Conservation (phyloP, 2,888 invertebrate species). For the Cancer borealis region DNA sequence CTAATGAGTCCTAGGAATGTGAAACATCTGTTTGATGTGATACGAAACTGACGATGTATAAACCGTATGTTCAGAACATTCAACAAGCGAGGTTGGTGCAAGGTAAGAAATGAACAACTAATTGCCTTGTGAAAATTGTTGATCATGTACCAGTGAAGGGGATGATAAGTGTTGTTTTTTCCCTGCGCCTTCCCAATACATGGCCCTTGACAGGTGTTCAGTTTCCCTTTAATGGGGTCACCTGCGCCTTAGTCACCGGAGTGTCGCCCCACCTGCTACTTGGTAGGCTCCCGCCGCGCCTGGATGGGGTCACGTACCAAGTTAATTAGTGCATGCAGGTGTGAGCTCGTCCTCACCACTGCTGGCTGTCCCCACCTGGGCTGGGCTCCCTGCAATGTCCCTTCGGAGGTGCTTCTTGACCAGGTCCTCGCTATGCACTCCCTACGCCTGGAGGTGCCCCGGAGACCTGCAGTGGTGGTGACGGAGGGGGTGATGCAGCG, state of each 20-base stretch:
- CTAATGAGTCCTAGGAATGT: neutral
- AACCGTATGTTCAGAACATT: neutral
- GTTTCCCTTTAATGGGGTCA: conserved; percentile 36
- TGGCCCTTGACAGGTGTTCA: conserved; percentile 24
- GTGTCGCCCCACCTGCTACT: conserved; percentile 25
- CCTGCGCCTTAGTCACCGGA: neutral
- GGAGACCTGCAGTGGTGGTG: neutral
- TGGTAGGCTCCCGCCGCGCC: conserved; percentile 15
- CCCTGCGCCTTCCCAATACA: neutral
- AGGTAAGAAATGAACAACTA: neutral
- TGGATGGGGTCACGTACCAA: conserved; percentile 33
- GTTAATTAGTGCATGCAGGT: conserved; percentile 45
- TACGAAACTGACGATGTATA: neutral
- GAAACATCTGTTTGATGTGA: conserved; percentile 7
- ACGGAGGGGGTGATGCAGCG: neutral
- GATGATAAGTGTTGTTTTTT: neutral
- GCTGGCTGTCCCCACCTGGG: conserved; percentile 6
- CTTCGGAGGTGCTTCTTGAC: neutral
- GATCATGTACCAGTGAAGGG: neutral
- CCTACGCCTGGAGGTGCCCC: neutral
- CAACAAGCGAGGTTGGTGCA: neutral
- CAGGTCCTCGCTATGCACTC: neutral
- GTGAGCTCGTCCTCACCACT: conserved; percentile 9
- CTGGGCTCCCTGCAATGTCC: neutral
- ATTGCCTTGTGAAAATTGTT: neutral